Conservation (phyloP, 2,797 vertebrate genomes). For the Chaetodon trifasciatus region DNA sequence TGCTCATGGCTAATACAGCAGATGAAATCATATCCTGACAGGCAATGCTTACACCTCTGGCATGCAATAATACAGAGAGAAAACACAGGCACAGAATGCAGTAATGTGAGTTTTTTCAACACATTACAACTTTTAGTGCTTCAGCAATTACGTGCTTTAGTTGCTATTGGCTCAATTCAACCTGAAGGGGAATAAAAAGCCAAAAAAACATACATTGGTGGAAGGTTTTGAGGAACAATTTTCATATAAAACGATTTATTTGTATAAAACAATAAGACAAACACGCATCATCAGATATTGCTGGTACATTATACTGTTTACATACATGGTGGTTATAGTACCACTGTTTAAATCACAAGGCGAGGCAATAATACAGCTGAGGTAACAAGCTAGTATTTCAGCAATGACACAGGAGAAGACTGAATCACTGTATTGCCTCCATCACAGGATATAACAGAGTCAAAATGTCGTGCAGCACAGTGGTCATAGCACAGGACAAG, state of each 20-base stretch:
- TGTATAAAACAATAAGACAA: slow-evolving; percentile 32
- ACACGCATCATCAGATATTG: slow-evolving; percentile 4
- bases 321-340: slow-evolving; percentile 37
- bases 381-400: slow-evolving; percentile 31
- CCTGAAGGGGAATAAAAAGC: neutral
- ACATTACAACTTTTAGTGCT: neutral
- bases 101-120: neutral
- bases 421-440: neutral
- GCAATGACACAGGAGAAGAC: slow-evolving; percentile 28
- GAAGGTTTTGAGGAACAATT: neutral
- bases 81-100: neutral
- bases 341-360: slow-evolving; percentile 21
- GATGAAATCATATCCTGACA: neutral
- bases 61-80: too few species aligned
- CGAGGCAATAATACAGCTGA: slow-evolving; percentile 37
- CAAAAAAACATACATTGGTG: neutral
- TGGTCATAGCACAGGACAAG: slow-evolving; percentile 32
- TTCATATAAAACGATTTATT: slow-evolving; percentile 38
- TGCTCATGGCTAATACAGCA: neutral
- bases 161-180: neutral
- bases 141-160: neutral
- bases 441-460: slow-evolving; percentile 30
- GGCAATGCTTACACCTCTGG: neutral
- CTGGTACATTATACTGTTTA: slow-evolving; percentile 33
- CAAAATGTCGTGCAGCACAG: slow-evolving; percentile 29